Conservation (phyloP, 2,888 invertebrate genomes). For the Eupelmus urozonus region DNA sequence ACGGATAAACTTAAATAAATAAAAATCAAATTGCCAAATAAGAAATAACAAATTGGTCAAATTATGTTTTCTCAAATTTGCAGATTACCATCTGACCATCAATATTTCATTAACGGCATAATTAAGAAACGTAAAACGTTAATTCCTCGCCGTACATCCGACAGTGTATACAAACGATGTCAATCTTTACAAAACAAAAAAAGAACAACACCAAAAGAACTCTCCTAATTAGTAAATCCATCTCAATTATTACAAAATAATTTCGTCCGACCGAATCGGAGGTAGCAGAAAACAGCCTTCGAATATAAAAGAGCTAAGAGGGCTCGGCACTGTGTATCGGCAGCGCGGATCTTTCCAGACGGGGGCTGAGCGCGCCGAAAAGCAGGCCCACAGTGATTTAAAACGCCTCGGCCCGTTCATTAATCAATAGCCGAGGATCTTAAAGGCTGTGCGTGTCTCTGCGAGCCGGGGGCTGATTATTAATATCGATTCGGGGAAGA, state of each 20-base stretch:
- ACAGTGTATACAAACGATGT: no score
- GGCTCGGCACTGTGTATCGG: slow-evolving; percentile 8
- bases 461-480: background rate
- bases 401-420: slow-evolving; percentile 42
- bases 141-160: slow-evolving; percentile 4
- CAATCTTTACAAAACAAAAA: slow-evolving; percentile 15
- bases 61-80: background rate
- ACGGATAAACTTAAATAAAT: no score
- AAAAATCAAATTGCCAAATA: no score
- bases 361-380: slow-evolving; percentile 25
- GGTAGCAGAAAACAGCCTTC: background rate
- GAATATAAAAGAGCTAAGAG: background rate
- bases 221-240: slow-evolving; percentile 50
- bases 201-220: background rate
- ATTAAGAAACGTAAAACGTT: slow-evolving; percentile 46
- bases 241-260: slow-evolving; percentile 49
- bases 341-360: background rate
- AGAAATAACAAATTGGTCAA: background rate
- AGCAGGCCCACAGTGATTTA: slow-evolving; percentile 39
- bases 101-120: slow-evolving; percentile 37
- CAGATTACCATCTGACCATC: background rate
- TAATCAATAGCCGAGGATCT: slow-evolving; percentile 38
- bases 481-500: slow-evolving; percentile 14
- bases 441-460: background rate
- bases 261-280: background rate